phyloP scores from a whole-genome alignment of 1,140 invertebrate genomes.

The Penaeus chinensis region DNA sequence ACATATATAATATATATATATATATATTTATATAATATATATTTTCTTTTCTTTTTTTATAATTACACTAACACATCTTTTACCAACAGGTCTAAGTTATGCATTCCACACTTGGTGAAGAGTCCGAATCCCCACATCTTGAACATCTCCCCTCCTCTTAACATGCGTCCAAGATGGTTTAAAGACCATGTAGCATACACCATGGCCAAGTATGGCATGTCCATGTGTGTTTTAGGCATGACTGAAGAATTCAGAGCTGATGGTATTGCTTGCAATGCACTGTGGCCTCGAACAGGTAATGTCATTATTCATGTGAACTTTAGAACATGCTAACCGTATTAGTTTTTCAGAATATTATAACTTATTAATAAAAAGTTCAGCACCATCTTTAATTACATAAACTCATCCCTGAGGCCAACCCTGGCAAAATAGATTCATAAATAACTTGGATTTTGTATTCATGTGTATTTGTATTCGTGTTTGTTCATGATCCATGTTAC shows the following conservation, averaged over 20 bases:
- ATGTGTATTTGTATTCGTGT: too few species aligned
- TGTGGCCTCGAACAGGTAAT: slow-evolving; percentile 94
- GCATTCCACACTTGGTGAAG: slow-evolving; percentile 89
- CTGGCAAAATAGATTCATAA: too few species aligned
- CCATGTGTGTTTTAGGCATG: slow-evolving; percentile 98
- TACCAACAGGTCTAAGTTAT: slow-evolving; percentile 86
- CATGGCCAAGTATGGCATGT: slow-evolving; percentile 99
- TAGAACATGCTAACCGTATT: too few species aligned
- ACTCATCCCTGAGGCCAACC: too few species aligned
- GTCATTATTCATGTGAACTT: not conserved
- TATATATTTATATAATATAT: too few species aligned
- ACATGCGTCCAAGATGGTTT: slow-evolving; percentile 92
- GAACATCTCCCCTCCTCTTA: slow-evolving; percentile 94
- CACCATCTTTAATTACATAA: too few species aligned
- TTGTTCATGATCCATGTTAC: too few species aligned
- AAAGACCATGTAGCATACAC: slow-evolving; percentile 94
- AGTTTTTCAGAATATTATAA: too few species aligned
- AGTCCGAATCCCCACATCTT: slow-evolving; percentile 94
- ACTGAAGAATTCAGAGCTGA: slow-evolving; percentile 86
- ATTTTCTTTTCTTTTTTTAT: not conserved
- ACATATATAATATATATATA: too few species aligned
- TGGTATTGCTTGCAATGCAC: slow-evolving; percentile 93
- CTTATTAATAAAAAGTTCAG: too few species aligned
- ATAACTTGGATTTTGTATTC: too few species aligned
- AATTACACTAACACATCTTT: not conserved